These are phyloP conservation scores for Scaptomyza tumidula DNA, from an alignment of 2,888 invertebrate genomes.

Conservation along the genomic window DNA sequence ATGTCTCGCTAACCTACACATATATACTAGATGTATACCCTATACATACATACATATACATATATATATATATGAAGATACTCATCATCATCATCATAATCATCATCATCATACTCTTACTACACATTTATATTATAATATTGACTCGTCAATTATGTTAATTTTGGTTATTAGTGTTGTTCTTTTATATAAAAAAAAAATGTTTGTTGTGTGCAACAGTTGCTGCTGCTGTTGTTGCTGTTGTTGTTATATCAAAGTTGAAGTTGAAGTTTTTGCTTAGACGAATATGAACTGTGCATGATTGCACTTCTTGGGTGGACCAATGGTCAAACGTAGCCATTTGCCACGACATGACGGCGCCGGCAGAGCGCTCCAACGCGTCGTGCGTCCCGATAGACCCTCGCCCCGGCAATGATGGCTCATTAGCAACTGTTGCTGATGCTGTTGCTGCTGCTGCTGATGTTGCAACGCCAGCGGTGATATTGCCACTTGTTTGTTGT, in stretches of 20 bases:
- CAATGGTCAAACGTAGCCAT: constrained; percentile 89
- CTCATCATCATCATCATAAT: constrained; percentile 11
- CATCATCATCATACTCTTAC: constrained; percentile 7
- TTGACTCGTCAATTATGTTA: constrained; percentile 35
- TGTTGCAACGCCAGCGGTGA: constrained; percentile 46
- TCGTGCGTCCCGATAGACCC: constrained; percentile 90
- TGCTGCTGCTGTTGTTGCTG: constrained; percentile 4
- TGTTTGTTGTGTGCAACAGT: neutral
- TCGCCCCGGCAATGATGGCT: constrained; percentile 90
- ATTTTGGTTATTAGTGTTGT: neutral
- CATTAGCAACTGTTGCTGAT: constrained; percentile 41
- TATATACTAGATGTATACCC: constrained; percentile 57
- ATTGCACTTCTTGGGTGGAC: constrained; percentile 84
- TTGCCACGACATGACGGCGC: constrained; percentile 95
- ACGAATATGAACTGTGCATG: constrained; percentile 84
- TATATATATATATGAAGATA: constrained; percentile 11
- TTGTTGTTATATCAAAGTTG: neutral
- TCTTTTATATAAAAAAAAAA: constrained; percentile 16
- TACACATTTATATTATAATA: constrained; percentile 24
- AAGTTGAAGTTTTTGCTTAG: constrained; percentile 60
- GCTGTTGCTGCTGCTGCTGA: constrained; percentile 27
- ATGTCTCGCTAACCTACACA: constrained; percentile 39
- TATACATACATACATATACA: constrained; percentile 35
- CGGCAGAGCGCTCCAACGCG: constrained; percentile 93
- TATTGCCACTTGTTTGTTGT: constrained; percentile 34